Evolutionary conservation across 2,113 vertebrate genomes (phyloP).

Genomic region (Suncus etruscus): DNA sequence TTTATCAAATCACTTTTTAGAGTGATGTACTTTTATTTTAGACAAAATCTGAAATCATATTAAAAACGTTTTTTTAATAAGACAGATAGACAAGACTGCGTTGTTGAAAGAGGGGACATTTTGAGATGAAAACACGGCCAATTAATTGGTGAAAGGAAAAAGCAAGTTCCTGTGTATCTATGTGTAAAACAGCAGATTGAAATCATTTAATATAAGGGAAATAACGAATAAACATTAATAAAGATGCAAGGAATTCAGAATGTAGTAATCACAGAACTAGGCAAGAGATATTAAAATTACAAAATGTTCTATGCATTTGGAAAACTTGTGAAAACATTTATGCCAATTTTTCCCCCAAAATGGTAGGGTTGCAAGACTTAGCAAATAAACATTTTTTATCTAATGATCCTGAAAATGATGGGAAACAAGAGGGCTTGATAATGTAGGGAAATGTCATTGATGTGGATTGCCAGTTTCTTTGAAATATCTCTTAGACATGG

Average conservation of each 20-base stretch:
- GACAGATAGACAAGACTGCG: not conserved
- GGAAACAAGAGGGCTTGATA: conserved; percentile 47
- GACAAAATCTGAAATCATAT: not conserved
- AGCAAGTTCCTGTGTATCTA: not conserved
- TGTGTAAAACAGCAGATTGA: conserved; percentile 12
- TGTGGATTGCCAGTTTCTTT: not conserved
- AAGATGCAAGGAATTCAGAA: conserved; percentile 42
- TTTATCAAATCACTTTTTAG: conserved; percentile 26
- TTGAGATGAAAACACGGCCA: not conserved
- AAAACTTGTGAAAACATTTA: conserved; percentile 55
- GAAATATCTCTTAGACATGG: not conserved
- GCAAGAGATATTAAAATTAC: conserved; percentile 57
- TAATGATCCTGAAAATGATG: conserved; percentile 43
- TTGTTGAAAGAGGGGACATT: not conserved
- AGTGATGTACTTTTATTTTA: conserved; percentile 32
- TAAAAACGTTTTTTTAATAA: conserved; percentile 42
- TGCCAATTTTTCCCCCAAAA: not conserved
- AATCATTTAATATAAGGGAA: conserved; percentile 14
- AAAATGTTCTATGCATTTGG: conserved; percentile 28
- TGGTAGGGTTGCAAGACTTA: conserved; percentile 34
- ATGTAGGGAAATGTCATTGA: conserved; percentile 19
- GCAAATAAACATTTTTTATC: conserved; percentile 54
- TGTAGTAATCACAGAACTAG: conserved; percentile 34
- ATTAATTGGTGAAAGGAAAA: not conserved
- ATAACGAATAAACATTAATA: conserved; percentile 41